These are phyloP conservation scores for Lerema accius DNA, from an alignment of 1,140 invertebrate species.

Conservation along the genomic window DNA sequence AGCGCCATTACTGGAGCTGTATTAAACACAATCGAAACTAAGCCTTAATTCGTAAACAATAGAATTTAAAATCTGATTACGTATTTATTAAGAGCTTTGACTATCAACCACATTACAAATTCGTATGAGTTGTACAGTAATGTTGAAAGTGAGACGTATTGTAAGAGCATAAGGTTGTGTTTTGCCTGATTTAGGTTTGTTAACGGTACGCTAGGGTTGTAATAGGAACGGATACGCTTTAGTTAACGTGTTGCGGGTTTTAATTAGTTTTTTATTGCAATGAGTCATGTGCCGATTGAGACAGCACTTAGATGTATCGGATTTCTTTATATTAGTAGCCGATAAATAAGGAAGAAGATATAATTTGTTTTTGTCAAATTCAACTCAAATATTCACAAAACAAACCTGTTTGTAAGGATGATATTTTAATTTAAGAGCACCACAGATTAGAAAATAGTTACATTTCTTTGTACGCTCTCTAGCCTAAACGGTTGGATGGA, in stretches of 20 bases:
- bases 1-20: slow-evolving; percentile 7
- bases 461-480: too few species aligned
- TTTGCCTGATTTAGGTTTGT: slow-evolving; percentile 8
- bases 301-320: neutral
- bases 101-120: slow-evolving; percentile 17
- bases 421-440: too few species aligned
- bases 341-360: too few species aligned
- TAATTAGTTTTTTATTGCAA: slow-evolving; percentile 41
- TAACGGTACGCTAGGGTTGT: slow-evolving; percentile 31
- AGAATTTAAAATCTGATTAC: neutral
- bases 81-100: slow-evolving; percentile 7
- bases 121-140: slow-evolving; percentile 4
- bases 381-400: too few species aligned
- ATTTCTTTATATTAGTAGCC: too few species aligned
- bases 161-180: slow-evolving; percentile 16
- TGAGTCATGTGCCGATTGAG: slow-evolving; percentile 23
- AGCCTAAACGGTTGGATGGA: too few species aligned
- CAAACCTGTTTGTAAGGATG: too few species aligned
- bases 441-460: too few species aligned
- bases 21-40: neutral
- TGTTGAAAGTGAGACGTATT: slow-evolving; percentile 15
- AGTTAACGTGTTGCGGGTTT: slow-evolving; percentile 38
- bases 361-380: too few species aligned
- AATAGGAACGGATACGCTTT: slow-evolving; percentile 41
- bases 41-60: slow-evolving; percentile 1